Conservation (phyloP, 2,888 invertebrate genomes). For the Cyrtodaria siliqua region DNA sequence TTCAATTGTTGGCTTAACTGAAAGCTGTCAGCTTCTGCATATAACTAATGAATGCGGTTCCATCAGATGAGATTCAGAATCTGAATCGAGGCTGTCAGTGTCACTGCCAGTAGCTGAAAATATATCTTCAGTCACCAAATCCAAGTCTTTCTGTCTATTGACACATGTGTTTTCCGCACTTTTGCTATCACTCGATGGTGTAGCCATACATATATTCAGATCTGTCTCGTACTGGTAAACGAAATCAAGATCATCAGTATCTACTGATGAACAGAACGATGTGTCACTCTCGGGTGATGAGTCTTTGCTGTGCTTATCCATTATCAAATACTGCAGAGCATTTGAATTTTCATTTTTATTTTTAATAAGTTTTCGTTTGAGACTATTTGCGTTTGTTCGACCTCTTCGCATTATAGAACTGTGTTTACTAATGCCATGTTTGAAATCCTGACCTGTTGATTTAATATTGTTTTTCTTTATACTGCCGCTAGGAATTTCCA, state of each 20-base stretch:
- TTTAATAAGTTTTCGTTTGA: neutral
- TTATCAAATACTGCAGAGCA: neutral
- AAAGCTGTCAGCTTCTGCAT: neutral
- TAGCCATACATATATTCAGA: no score
- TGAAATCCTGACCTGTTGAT: no score
- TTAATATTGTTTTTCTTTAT: neutral
- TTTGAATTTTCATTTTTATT: neutral
- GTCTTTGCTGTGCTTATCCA: neutral
- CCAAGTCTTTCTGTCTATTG: neutral
- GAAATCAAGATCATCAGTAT: slow-evolving; percentile 45
- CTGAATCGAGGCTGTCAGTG: neutral
- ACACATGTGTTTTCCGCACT: no score
- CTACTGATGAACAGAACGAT: slow-evolving; percentile 30
- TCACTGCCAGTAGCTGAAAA: slow-evolving; percentile 11
- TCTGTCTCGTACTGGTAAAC: slow-evolving; percentile 39
- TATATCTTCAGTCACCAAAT: slow-evolving; percentile 17
- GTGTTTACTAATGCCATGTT: no score
- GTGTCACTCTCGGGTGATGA: neutral
- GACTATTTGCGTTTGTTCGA: no score
- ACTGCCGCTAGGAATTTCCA: neutral
- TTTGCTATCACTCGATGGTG: no score
- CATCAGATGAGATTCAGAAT: neutral
- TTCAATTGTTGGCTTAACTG: no score
- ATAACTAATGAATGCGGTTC: slow-evolving; percentile 2
- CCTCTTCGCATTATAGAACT: no score